Conservation (phyloP, 1,140 invertebrate species). For the Aculops lycopersici region DNA sequence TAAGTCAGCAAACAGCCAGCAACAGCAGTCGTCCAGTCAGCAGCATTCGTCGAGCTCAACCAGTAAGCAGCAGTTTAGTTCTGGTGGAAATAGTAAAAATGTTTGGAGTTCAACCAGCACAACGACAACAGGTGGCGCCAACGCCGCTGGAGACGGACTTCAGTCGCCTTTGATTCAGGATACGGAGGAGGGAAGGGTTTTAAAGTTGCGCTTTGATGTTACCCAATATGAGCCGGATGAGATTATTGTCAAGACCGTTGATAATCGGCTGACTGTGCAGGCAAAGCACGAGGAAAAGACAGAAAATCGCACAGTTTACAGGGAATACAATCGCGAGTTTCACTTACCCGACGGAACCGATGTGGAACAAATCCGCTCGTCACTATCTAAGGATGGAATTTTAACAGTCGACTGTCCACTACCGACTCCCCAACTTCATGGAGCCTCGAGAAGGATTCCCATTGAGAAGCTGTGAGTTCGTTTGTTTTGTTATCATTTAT, state of each 20-base stretch:
- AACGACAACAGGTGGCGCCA: constrained; percentile 34
- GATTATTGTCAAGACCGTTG: constrained; percentile 78
- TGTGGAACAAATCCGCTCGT: constrained; percentile 16
- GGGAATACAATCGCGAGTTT: constrained; percentile 19
- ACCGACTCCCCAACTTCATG: constrained; percentile 10
- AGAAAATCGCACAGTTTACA: constrained; percentile 15
- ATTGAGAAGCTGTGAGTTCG: constrained; percentile 7
- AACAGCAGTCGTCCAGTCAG: too few relatives aligned
- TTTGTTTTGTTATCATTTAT: too few relatives aligned
- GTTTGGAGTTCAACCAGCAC: too few relatives aligned
- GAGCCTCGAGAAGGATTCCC: constrained; percentile 8
- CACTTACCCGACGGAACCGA: constrained; percentile 17
- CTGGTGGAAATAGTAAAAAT: too few relatives aligned
- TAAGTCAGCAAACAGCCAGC: too few relatives aligned
- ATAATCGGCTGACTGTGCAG: constrained; percentile 47
- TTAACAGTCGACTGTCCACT: constrained; percentile 18
- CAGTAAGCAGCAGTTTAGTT: too few relatives aligned
- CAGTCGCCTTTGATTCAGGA: constrained; percentile 70
- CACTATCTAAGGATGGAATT: constrained; percentile 17
- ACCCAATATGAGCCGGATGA: constrained; percentile 74
- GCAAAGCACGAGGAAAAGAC: constrained; percentile 19
- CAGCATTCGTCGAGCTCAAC: too few relatives aligned
- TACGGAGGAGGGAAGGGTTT: constrained; percentile 41
- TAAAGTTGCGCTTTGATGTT: constrained; percentile 69
- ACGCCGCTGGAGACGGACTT: too few relatives aligned